These are phyloP conservation scores for Drosophila orosa DNA, from an alignment of 1,140 invertebrate species.

Conservation along the genomic window DNA sequence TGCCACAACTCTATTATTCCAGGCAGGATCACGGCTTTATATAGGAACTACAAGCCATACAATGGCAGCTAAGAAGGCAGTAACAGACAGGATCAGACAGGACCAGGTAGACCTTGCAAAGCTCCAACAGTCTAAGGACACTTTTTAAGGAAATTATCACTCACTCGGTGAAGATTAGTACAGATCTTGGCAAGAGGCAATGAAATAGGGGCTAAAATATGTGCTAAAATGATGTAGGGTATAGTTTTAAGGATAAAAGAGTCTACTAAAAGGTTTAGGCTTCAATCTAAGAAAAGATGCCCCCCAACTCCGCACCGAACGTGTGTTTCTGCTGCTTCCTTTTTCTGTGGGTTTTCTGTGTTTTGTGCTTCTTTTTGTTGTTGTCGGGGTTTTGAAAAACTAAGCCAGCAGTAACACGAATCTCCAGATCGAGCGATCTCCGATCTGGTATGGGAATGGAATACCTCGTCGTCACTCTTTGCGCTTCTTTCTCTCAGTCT, in stretches of 20 bases:
- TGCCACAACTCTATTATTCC: not conserved
- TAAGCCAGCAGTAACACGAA: constrained; percentile 80
- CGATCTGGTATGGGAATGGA: constrained; percentile 19
- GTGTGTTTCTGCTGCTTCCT: constrained; percentile 29
- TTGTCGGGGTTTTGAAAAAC: constrained; percentile 63
- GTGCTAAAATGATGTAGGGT: too few species aligned
- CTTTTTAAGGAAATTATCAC: not conserved
- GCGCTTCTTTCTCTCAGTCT: not conserved
- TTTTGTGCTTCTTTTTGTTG: not conserved
- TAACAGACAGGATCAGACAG: not conserved
- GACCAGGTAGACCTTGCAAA: not conserved
- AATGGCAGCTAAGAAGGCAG: too few species aligned
- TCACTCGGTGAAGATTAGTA: not conserved
- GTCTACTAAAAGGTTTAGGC: not conserved
- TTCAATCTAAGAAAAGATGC: constrained; percentile 3
- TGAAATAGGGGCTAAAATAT: not conserved
- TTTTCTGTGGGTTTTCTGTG: constrained; percentile 6
- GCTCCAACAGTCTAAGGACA: not conserved
- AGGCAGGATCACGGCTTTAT: not conserved
- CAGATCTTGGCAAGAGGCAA: not conserved
- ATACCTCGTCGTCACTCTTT: constrained; percentile 5
- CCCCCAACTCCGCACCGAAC: constrained; percentile 5
- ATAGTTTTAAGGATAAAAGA: constrained; percentile 4
- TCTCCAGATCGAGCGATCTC: constrained; percentile 36
- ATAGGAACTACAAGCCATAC: not conserved